Evolutionary conservation across 2,797 vertebrate genomes (phyloP), one percentile per base, ranked within the genome.

Genomic region (Micrastur ruficollis): DNA sequence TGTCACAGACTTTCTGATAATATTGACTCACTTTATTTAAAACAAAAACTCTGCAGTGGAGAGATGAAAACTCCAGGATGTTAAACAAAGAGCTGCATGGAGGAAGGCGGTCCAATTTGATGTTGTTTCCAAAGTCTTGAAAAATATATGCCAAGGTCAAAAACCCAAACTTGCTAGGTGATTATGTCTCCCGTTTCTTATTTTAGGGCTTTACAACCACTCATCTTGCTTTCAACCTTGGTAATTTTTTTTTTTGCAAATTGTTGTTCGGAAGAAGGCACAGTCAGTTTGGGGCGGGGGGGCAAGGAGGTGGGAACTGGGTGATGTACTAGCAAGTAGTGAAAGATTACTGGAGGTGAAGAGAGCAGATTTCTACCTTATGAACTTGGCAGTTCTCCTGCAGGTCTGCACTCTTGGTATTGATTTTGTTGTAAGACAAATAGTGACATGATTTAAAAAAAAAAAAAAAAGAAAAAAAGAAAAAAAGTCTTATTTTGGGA

Each of bases 331-430:
- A 80, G 70, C 50, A 42, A 66, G 70, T 8, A 63, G 63, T 93
- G 95, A 95, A 92, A 84, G 91, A 97, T 97, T 88, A 80, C 18
- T 70, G 81, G 73, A 90, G 92, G 89, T 94, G 32, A 89, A 94
- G 83, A 61, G 91, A 67, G 87, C 81, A 55, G 79, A 61, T 95
- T 93, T 81, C 94, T 88, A 49, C 86, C 79, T 93, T 92, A 95
- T 89, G 88, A 92, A 95, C 88, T 94, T 97, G 97, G 95, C 95
- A 95, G 83, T 8, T 93, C 81, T 97, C 94, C 92, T 82, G 87
- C 44, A 86, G 75, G 92, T 22, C 85, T 87, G 19, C 0, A 14
- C 67, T 96, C 53, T 84, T 53, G n/a, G 58, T 94, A 95, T 95
- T 93, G 94, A 97, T 96, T 89, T 68, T 3, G 12, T 40, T 88